A percentile compares a stretch with the other conserved stretches of the same genome.
phyloP scores from a whole-genome alignment of 2,113 vertebrate species.

The Erythrocercus mccallii region DNA sequence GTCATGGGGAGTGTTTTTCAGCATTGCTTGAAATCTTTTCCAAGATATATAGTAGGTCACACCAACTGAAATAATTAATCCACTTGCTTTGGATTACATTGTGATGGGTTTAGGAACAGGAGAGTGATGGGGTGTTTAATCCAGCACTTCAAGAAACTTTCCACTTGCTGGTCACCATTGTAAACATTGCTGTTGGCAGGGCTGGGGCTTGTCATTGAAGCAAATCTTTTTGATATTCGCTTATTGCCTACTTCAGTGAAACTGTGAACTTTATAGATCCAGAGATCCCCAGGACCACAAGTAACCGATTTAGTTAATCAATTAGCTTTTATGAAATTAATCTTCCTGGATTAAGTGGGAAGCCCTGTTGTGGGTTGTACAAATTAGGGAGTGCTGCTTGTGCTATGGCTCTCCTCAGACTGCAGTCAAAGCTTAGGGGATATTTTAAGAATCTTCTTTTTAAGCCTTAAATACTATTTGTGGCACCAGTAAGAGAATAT shows the following conservation, averaged over 20 bases:
- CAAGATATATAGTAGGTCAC: neutral
- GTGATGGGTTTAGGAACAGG: neutral
- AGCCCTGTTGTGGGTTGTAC: neutral
- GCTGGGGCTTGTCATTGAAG: rapidly evolving
- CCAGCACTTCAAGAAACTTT: neutral
- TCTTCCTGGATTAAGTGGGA: neutral
- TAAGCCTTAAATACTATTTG: neutral
- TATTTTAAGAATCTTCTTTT: neutral
- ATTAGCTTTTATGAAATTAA: neutral
- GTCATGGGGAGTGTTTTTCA: neutral
- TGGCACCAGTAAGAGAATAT: neutral
- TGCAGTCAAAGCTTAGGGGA: neutral
- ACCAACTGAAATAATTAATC: neutral
- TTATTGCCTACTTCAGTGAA: neutral
- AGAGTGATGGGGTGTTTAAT: neutral
- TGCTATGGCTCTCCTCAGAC: neutral
- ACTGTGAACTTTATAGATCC: neutral
- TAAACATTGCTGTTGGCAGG: neutral
- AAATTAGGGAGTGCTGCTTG: neutral
- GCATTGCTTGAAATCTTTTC: neutral
- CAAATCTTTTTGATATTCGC: neutral
- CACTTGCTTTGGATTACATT: neutral
- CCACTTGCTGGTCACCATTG: neutral
- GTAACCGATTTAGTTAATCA: neutral
- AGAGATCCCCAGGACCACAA: neutral